These are phyloP conservation scores for Tetragnatha versicolor DNA, from an alignment of 1,140 invertebrate species.

Conservation along the genomic window DNA sequence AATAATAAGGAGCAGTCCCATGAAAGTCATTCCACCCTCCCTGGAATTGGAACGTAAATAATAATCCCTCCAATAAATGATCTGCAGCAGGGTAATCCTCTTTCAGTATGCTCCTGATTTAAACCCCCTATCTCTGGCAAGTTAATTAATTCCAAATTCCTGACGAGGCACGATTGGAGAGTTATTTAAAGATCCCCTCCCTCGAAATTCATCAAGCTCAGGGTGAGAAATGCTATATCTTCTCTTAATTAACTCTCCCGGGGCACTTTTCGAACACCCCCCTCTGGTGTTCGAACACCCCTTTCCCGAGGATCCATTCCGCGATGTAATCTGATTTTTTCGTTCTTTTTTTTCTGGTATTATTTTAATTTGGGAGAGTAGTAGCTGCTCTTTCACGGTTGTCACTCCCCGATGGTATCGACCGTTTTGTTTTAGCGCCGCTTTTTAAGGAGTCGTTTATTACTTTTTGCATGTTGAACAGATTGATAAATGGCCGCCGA, in stretches of 20 bases:
- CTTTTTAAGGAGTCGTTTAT: no score
- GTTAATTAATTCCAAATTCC: slow-evolving; percentile 53
- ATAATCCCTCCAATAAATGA: slow-evolving; percentile 47
- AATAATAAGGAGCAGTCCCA: not conserved
- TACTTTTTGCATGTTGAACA: no score
- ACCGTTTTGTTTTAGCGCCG: no score
- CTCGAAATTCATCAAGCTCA: slow-evolving; percentile 2
- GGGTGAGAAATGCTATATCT: slow-evolving; percentile 40
- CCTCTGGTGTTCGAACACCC: not conserved
- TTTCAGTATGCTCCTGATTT: slow-evolving; percentile 34
- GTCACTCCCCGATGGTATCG: slow-evolving; percentile 1
- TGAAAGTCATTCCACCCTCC: not conserved
- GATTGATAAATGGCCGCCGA: no score
- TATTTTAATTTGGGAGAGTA: slow-evolving; percentile 17
- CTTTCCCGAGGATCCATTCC: not conserved
- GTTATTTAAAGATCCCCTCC: slow-evolving; percentile 33
- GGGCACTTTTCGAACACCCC: slow-evolving; percentile 13
- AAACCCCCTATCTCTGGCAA: slow-evolving; percentile 33
- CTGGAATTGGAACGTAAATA: slow-evolving; percentile 18
- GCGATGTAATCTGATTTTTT: not conserved
- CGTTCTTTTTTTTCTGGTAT: not conserved
- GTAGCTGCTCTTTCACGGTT: slow-evolving; percentile 3
- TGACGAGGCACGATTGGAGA: slow-evolving; percentile 45
- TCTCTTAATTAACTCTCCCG: slow-evolving; percentile 48
- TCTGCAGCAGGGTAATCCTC: slow-evolving; percentile 36